Percentiles rank a stretch among this genome's conserved stretches.
Evolutionary conservation across 2,888 invertebrate genomes (phyloP).

Genomic region (Antheraea yamamai): DNA sequence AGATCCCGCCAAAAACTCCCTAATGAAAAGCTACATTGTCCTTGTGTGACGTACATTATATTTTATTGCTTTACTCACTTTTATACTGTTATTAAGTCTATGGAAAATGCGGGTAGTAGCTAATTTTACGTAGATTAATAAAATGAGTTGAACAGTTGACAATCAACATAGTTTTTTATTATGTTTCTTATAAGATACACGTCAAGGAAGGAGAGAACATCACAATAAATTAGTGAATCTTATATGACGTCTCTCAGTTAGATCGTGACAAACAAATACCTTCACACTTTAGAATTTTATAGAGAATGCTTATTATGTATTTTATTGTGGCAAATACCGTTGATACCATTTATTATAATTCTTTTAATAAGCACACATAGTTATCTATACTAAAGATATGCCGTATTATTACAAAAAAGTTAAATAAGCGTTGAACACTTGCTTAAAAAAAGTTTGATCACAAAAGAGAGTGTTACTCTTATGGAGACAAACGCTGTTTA

Average conservation of each 20-base stretch:
- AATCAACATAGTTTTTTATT: not conserved
- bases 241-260: not conserved
- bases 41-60: too few species aligned
- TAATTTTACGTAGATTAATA: not conserved
- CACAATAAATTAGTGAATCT: not conserved
- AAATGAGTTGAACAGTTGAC: not conserved
- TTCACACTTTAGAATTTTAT: not conserved
- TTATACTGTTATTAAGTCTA: too few species aligned
- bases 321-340: not conserved
- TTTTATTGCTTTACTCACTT: too few species aligned
- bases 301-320: not conserved
- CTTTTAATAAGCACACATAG: not conserved
- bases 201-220: not conserved
- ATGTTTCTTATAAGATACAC: not conserved
- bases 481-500: too few species aligned
- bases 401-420: too few species aligned
- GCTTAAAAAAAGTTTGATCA: too few species aligned
- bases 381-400: not conserved
- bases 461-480: too few species aligned
- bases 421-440: too few species aligned
- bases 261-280: not conserved
- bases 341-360: not conserved
- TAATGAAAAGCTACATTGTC: too few species aligned
- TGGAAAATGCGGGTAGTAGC: too few species aligned
- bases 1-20: too few species aligned